Evolutionary conservation across 2,113 vertebrate genomes (phyloP).

Genomic region (Phaethornis superciliosus): DNA sequence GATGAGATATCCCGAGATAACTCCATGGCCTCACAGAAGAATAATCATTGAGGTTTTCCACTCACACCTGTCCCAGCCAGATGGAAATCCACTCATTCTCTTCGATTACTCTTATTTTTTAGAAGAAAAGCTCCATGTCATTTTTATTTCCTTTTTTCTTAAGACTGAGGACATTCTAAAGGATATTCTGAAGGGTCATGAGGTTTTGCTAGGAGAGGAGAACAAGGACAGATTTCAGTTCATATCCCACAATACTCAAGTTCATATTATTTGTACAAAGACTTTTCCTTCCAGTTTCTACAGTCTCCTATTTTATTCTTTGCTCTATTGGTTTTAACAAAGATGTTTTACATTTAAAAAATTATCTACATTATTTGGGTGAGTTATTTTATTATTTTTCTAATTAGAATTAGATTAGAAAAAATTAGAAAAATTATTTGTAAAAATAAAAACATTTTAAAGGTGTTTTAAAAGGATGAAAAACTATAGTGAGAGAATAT

Average conservation of each 20-base stretch:
- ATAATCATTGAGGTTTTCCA: background rate
- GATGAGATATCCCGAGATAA: background rate
- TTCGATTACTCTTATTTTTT: background rate
- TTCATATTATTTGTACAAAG: background rate
- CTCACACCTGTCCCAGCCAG: background rate
- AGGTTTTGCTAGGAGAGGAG: background rate
- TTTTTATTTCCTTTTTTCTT: background rate
- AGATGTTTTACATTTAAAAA: background rate
- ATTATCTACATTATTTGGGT: background rate
- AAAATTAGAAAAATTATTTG: background rate
- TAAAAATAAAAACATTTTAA: background rate
- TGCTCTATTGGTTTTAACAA: background rate
- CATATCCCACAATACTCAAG: background rate
- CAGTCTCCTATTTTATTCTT: background rate
- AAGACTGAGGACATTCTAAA: background rate
- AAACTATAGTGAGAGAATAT: background rate
- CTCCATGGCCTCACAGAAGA: background rate
- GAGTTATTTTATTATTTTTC: too few species aligned
- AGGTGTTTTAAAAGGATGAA: background rate
- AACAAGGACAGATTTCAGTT: background rate
- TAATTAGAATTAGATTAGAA: too few species aligned
- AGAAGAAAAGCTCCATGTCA: background rate
- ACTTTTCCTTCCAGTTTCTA: background rate
- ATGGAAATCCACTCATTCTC: background rate
- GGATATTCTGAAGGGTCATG: background rate